phyloP scores from a whole-genome alignment of 2,888 invertebrate genomes.

The Aleiodes alternator region DNA sequence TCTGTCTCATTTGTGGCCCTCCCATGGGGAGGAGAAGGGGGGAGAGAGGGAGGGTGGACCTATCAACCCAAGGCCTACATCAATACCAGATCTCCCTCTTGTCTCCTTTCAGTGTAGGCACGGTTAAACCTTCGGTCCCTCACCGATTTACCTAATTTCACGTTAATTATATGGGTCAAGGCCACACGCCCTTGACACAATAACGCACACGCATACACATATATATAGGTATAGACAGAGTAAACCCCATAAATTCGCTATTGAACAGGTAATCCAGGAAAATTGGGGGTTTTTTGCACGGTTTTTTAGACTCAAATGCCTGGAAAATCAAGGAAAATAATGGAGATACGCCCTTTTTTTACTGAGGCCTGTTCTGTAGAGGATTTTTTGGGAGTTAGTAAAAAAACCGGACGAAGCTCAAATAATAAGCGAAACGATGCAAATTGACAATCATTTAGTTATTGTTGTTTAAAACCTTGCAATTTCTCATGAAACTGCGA shows the following conservation, averaged over 20 bases:
- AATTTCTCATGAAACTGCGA: no score
- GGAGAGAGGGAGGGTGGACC: constrained; percentile 1
- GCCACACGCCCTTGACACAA: constrained; percentile 61
- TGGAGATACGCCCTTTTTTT: no score
- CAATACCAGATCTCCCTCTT: constrained; percentile 58
- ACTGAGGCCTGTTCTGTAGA: no score
- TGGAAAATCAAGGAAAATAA: no score
- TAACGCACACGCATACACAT: constrained; percentile 14
- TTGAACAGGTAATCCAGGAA: neutral
- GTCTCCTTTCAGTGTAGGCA: neutral
- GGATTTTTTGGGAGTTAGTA: no score
- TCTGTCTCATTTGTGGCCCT: constrained; percentile 60
- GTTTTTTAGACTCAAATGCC: no score
- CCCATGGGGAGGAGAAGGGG: neutral
- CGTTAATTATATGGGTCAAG: constrained; percentile 67
- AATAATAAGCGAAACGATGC: no score
- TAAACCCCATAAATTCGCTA: constrained; percentile 14
- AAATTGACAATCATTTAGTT: no score
- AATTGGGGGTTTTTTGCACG: no score
- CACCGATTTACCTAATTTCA: constrained; percentile 67
- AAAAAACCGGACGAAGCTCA: no score
- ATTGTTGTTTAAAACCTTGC: no score
- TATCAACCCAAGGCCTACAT: constrained; percentile 57
- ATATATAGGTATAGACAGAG: no score
- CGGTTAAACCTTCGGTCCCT: constrained; percentile 29